Conservation (phyloP, 2,888 invertebrate species). For the Plagodis dolabraria region DNA sequence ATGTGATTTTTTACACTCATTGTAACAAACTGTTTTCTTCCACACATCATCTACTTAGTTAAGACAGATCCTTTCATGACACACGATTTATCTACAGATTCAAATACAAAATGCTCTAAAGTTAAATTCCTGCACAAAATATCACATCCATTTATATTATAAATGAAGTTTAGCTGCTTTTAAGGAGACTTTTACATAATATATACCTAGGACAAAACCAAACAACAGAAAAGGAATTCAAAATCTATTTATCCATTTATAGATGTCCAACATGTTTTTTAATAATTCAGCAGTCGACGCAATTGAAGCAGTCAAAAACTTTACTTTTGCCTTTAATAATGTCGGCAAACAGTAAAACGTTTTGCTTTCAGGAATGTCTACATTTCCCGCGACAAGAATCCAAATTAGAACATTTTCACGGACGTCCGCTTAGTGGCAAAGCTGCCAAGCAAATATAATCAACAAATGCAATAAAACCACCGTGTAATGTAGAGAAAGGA, state of each 20-base stretch:
- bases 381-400: slow-evolving; percentile 12
- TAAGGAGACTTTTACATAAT: too few relatives aligned
- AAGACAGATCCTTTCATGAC: too few relatives aligned
- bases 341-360: slow-evolving; percentile 22
- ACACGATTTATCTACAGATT: too few relatives aligned
- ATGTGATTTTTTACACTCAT: not conserved
- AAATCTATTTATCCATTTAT: slow-evolving; percentile 16
- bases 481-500: slow-evolving; percentile 17
- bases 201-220: slow-evolving; percentile 12
- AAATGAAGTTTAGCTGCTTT: too few relatives aligned
- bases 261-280: slow-evolving; percentile 30
- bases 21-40: not conserved
- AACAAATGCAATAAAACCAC: slow-evolving; percentile 19
- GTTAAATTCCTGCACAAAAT: too few relatives aligned
- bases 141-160: too few relatives aligned
- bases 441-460: slow-evolving; percentile 16
- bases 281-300: slow-evolving; percentile 25
- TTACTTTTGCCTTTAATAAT: slow-evolving; percentile 20
- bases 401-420: slow-evolving; percentile 17
- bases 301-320: slow-evolving; percentile 14
- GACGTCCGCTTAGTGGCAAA: slow-evolving; percentile 9
- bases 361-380: slow-evolving; percentile 20
- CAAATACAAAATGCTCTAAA: too few relatives aligned
- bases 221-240: slow-evolving; percentile 23
- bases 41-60: not conserved